phyloP scores from a whole-genome alignment of 2,888 invertebrate genomes.

The Amiota minor region DNA sequence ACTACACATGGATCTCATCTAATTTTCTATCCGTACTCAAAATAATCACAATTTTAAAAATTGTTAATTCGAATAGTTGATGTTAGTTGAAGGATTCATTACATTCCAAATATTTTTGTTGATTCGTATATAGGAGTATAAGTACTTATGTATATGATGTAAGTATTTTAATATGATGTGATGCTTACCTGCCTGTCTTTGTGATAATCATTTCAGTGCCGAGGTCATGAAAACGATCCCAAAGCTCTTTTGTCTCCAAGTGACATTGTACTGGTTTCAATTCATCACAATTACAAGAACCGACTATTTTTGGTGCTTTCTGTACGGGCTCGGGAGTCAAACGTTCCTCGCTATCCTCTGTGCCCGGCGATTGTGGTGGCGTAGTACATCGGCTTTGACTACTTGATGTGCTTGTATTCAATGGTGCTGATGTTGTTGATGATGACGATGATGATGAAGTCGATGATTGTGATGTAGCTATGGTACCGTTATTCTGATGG shows the following conservation, averaged over 20 bases:
- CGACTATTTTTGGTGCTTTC: conserved; percentile 76
- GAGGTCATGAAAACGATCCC: conserved; percentile 95
- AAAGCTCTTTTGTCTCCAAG: conserved; percentile 94
- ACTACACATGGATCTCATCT: no score
- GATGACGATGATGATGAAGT: conserved; percentile 23
- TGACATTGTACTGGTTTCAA: conserved; percentile 89
- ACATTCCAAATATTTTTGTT: not conserved
- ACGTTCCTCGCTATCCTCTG: conserved; percentile 72
- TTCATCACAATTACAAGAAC: conserved; percentile 87
- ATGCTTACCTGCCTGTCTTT: conserved; percentile 90
- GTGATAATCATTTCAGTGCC: conserved; percentile 99
- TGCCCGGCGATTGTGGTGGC: conserved; percentile 72
- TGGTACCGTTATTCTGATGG: conserved; percentile 49
- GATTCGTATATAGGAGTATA: not conserved
- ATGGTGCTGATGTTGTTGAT: conserved; percentile 42
- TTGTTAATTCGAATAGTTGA: conserved; percentile 34
- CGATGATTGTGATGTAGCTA: conserved; percentile 39
- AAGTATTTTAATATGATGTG: not conserved
- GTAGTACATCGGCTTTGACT: conserved; percentile 72
- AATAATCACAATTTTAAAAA: no score
- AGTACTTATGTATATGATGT: not conserved
- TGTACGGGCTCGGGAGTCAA: conserved; percentile 72
- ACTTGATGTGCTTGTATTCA: conserved; percentile 67
- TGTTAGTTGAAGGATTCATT: conserved; percentile 13
- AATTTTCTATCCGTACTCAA: no score